These are phyloP conservation scores for Choristoneura fumiferana DNA, from an alignment of 1,140 invertebrate species.

Conservation along the genomic window DNA sequence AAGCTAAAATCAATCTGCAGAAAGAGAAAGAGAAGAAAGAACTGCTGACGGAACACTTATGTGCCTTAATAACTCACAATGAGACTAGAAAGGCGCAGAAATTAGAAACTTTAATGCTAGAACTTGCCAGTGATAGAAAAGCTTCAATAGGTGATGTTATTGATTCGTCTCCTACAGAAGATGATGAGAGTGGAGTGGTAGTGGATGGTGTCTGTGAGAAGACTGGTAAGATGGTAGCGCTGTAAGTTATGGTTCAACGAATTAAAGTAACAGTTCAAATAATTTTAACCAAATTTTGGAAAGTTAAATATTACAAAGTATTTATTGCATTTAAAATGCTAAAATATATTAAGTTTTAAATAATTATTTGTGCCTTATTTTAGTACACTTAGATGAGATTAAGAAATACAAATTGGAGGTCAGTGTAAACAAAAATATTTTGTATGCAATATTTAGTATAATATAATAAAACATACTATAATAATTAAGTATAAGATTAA, in stretches of 20 bases:
- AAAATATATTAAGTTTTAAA: conserved; percentile 9
- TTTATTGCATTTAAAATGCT: conserved; percentile 19
- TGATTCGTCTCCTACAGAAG: conserved; percentile 24
- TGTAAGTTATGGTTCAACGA: conserved; percentile 20
- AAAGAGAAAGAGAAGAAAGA: conserved; percentile 88
- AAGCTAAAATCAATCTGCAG: conserved; percentile 86
- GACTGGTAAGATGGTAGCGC: conserved; percentile 74
- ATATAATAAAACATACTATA: no score
- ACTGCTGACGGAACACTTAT: conserved; percentile 87
- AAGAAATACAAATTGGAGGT: conserved; percentile 12
- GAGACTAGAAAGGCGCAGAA: conserved; percentile 89
- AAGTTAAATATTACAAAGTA: not conserved
- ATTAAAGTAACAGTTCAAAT: not conserved
- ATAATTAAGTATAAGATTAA: no score
- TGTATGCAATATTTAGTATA: conserved; percentile 11
- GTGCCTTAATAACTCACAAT: conserved; percentile 89
- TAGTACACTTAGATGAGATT: not conserved
- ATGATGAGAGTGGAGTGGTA: conserved; percentile 47
- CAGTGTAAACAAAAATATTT: conserved; percentile 15
- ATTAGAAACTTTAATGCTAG: conserved; percentile 85
- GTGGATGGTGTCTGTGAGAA: conserved; percentile 71
- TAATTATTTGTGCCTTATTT: not conserved
- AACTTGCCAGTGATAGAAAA: conserved; percentile 64
- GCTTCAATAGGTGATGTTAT: conserved; percentile 25
- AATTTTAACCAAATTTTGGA: not conserved